Conservation (phyloP, 2,113 vertebrate species). For the Fregetta grallaria region DNA sequence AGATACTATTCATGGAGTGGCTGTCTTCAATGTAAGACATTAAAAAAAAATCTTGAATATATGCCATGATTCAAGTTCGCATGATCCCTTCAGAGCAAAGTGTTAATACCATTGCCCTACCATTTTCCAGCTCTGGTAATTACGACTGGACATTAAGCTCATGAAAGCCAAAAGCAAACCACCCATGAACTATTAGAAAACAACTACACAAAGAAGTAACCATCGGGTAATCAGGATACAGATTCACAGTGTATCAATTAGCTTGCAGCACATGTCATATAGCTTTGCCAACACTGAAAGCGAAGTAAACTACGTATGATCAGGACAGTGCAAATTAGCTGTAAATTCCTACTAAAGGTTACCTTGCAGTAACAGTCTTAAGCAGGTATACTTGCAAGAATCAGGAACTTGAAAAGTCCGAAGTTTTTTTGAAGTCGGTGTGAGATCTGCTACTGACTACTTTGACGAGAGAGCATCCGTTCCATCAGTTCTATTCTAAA, state of each 20-base stretch:
- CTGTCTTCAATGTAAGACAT: not conserved
- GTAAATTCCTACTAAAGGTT: not conserved
- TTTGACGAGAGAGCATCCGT: not conserved
- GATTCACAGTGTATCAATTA: not conserved
- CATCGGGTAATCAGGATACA: not conserved
- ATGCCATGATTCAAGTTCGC: not conserved
- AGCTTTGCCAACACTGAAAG: not conserved
- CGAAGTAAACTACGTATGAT: not conserved
- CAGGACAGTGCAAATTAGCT: not conserved
- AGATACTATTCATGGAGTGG: not conserved
- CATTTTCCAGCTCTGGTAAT: not conserved
- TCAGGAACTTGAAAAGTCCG: not conserved
- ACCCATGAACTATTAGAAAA: not conserved
- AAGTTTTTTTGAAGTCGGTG: not conserved
- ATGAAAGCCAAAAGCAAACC: not conserved
- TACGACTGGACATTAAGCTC: not conserved
- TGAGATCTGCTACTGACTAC: not conserved
- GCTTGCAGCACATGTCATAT: rapidly evolving
- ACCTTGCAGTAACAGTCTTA: not conserved
- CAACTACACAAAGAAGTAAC: not conserved
- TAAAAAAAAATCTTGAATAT: not conserved
- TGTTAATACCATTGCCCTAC: not conserved
- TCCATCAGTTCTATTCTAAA: not conserved
- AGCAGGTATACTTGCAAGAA: not conserved
- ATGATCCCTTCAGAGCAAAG: not conserved